Base-by-base conservation (phyloP, 2,888 invertebrate species). In the Elmis aenea region DNA sequence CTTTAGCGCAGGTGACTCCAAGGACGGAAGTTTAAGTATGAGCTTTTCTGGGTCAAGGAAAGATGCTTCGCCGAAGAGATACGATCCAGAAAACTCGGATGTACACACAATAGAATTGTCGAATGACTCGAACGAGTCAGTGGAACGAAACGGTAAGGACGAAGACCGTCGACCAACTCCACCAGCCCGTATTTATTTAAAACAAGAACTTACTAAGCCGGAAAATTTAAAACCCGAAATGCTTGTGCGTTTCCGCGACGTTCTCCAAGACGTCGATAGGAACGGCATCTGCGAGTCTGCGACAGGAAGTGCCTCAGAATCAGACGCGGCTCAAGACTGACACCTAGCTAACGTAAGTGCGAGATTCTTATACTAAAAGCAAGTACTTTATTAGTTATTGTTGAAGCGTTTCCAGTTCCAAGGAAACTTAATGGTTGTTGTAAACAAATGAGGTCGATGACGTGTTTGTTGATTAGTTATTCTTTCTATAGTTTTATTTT, bases 291-390 rank as follows among this genome's bases (percentile, higher is more conserved):
- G 50, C 42, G 55, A 56, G 46, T 42, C 51, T 13, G 55, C 53
- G 46, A 45, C 49, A 47, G 66, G 61, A 55, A 66, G 67, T 65
- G 66, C 66, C 62, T 68, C 67, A 47, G 67, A 66, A 51, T 62
- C 64, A 42, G 67, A 67, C 51, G 62, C 59, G 56, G 61, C 62
- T 50, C 67, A 67, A 63, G 68, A 68, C 68, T 68, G 68, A 68
- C 65, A 62, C 54, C 59, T 57, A 62, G 52, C 55, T 57, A 58
- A 58, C 45, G 57, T 62, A 61, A 62, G 56, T 59, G 59, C 56
- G 52, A 59, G 59, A 58, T 61, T 62, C 63, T 62, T 64, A 59
- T 66, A 63, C 58, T 60, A 54, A 59, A 50, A 40, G 23, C 22
- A 31, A 44, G 37, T 37, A 34, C 31, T 40, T 15, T 32, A 33